Evolutionary conservation across 2,113 vertebrate species (phyloP).

Genomic region (Centropristis striata): DNA sequence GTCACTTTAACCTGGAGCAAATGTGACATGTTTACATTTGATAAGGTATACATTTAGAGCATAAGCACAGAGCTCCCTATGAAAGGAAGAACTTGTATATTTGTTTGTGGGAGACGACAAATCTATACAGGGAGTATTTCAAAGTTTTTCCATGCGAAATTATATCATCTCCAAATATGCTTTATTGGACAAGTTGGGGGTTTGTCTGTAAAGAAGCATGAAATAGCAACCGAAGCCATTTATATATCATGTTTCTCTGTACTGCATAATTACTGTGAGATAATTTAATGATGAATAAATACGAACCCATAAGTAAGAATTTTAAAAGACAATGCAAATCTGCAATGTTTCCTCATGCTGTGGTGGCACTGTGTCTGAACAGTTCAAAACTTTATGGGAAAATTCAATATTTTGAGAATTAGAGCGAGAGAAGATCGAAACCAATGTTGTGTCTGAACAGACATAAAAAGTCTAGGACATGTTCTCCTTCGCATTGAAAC

Average conservation of each 20-base stretch:
- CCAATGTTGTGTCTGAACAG: no score
- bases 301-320: not conserved
- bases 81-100: not conserved
- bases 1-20: conserved; percentile 1
- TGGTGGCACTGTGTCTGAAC: not conserved
- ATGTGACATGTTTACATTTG: not conserved
- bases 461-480: no score
- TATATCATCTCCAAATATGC: not conserved
- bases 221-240: not conserved
- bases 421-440: no score
- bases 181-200: not conserved
- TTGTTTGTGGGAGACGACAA: no score
- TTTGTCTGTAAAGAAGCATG: not conserved
- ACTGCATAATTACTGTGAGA: conserved; percentile 1
- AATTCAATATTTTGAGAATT: no score
- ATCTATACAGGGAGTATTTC: no score
- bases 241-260: not conserved
- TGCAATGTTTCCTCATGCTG: not conserved
- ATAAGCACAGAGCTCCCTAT: not conserved
- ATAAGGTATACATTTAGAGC: not conserved
- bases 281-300: not conserved
- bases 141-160: not conserved
- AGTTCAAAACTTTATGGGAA: no score
- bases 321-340: not conserved
- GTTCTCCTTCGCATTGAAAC: no score